A percentile compares a stretch with the other conserved stretches of the same genome.
Conservation (phyloP, 2,113 vertebrate species). For the Nothocercus julius region DNA sequence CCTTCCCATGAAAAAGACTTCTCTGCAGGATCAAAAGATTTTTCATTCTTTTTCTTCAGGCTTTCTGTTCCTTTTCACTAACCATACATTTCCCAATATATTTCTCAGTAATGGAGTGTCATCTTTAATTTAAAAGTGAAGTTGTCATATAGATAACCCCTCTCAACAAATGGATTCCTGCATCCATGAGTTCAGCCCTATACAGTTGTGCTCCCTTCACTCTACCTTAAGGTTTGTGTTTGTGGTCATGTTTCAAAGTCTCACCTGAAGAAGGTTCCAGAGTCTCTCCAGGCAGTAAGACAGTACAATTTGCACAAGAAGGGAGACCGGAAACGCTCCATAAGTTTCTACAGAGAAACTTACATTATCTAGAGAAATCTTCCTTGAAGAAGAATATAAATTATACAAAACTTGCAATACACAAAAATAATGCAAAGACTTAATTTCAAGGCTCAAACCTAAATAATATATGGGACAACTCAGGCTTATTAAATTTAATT, state of each 20-base stretch:
- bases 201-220: background rate
- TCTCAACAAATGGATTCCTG: background rate
- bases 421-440: background rate
- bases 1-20: background rate
- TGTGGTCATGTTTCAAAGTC: background rate
- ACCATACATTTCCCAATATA: background rate
- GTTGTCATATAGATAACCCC: background rate
- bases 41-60: background rate
- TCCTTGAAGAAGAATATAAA: background rate
- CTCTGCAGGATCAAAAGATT: background rate
- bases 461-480: background rate
- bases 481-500: background rate
- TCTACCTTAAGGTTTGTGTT: background rate
- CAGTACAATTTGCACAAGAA: background rate
- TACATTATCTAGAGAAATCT: background rate
- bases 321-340: rapidly evolving
- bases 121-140: background rate
- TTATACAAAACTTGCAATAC: background rate
- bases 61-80: background rate
- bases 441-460: background rate
- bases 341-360: background rate
- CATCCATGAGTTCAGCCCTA: background rate
- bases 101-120: background rate
- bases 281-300: rapidly evolving
- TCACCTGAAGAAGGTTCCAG: background rate